Conservation (phyloP, 2,797 vertebrate genomes). For the Eidolon dupreanum region DNA sequence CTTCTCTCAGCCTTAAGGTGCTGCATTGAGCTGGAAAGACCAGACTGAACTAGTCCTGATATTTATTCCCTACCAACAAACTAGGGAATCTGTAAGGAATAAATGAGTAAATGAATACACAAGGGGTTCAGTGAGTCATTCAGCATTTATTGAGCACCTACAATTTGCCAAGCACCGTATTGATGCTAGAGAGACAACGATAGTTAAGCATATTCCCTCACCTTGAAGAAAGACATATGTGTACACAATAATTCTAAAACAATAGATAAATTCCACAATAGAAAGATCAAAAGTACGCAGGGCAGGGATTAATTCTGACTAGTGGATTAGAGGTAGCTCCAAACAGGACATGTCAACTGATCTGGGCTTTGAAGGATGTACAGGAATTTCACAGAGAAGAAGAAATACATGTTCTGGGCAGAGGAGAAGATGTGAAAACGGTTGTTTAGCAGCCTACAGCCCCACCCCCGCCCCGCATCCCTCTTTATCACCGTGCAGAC, state of each 20-base stretch:
- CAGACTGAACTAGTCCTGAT: not conserved
- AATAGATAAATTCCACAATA: not conserved
- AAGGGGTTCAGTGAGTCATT: not conserved
- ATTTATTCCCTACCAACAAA: not conserved
- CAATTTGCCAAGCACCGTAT: not conserved
- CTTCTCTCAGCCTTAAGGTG: not conserved
- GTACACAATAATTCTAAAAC: not conserved
- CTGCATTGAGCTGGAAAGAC: not conserved
- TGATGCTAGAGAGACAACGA: not conserved
- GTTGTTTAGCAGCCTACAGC: not conserved
- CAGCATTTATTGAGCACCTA: not conserved
- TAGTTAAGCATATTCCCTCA: not conserved
- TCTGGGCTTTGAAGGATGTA: not conserved
- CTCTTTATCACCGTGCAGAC: not conserved
- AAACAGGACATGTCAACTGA: not conserved
- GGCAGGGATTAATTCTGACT: not conserved
- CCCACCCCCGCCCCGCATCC: accelerated
- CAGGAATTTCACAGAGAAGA: not conserved
- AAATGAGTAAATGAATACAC: not conserved
- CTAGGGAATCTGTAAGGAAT: not conserved
- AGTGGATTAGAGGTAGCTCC: not conserved
- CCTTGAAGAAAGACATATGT: not conserved
- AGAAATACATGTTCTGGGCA: not conserved
- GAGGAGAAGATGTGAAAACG: not conserved
- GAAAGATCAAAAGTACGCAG: not conserved